Evolutionary conservation across 2,888 invertebrate species (phyloP).

Genomic region (Chrysotoxum bicinctum): DNA sequence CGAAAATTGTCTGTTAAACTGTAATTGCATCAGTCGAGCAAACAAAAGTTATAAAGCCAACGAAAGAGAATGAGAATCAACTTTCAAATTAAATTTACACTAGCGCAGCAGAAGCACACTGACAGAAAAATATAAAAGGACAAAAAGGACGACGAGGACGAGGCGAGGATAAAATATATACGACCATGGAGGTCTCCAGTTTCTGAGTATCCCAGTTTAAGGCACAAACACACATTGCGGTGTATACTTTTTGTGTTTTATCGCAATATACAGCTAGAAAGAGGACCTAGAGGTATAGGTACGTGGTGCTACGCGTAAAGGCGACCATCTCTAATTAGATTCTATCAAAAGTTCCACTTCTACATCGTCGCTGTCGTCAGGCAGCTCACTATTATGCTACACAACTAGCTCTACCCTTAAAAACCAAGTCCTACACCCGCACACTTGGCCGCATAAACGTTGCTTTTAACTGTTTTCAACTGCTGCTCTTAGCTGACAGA

Average conservation of each 20-base stretch:
- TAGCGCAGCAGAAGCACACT: conserved; percentile 47
- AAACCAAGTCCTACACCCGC: conserved; percentile 40
- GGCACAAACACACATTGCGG: conserved; percentile 64
- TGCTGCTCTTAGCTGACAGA: conserved; percentile 51
- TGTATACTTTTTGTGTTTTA: conserved; percentile 4
- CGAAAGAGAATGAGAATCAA: conserved; percentile 72
- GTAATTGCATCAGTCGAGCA: conserved; percentile 72
- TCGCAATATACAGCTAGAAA: neutral
- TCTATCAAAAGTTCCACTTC: conserved; percentile 63
- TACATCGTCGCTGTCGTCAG: conserved; percentile 7
- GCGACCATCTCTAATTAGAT: conserved; percentile 71
- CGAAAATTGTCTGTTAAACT: conserved; percentile 73
- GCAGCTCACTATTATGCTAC: neutral
- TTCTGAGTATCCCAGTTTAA: conserved; percentile 27
- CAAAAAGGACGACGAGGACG: conserved; percentile 35
- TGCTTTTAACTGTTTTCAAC: conserved; percentile 65
- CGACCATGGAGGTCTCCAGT: conserved; percentile 36
- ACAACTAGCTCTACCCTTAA: neutral
- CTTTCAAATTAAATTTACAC: conserved; percentile 73
- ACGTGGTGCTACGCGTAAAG: conserved; percentile 41
- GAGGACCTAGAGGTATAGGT: conserved; percentile 10
- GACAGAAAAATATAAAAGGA: conserved; percentile 17
- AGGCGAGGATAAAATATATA: conserved; percentile 24
- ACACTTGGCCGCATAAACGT: conserved; percentile 65
- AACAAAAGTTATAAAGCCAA: conserved; percentile 73